Evolutionary conservation across 2,888 invertebrate genomes (phyloP), one percentile per base, ranked within the genome.

Genomic region (Euzophera pinguis): DNA sequence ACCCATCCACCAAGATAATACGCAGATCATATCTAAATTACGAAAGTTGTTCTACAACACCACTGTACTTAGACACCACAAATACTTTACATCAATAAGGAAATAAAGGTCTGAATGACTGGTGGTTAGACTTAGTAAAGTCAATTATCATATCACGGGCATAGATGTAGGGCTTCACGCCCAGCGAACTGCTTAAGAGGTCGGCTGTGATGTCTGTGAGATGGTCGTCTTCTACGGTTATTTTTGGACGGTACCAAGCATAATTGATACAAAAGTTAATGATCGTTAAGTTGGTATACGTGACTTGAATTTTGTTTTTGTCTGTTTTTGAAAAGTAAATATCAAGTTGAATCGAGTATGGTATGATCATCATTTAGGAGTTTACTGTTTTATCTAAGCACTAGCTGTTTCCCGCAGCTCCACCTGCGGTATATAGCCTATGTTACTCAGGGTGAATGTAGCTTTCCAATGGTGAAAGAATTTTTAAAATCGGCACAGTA

Each of bases 11-110:
- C 39, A 27, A 69, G 67, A 70, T 69, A 68, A 64, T 63, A 62
- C 60, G 50, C 56, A 63, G 73, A 76, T 75, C 62, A 61, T 65
- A 73, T 76, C 71, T 73, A 70, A 71, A 75, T 71, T 67, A 73
- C 66, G 57, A 65, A 61, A 59, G 61, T 53, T 50, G 53, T 53
- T 58, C 58, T 49, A 53, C 53, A 7, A 22, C 29, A 54, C 62
- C 58, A 60, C 17, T 14, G 16, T 50, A 37, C n/a, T 47, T 47
- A 55, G 61, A 58, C 53, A 58, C 52, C 34, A 54, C 17, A 27
- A 41, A 49, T 13, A 13, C 16, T 16, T 29, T n/a, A 8, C 37
- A 42, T 22, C 22, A 47, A 32, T 45, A 7, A 32, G 0, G 9
- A 37, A 27, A 27, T 1, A 47, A 47, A 49, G 59, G 41, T 62